Evolutionary conservation across 2,888 invertebrate species (phyloP).

Genomic region (Stenchaetothrips biformis): DNA sequence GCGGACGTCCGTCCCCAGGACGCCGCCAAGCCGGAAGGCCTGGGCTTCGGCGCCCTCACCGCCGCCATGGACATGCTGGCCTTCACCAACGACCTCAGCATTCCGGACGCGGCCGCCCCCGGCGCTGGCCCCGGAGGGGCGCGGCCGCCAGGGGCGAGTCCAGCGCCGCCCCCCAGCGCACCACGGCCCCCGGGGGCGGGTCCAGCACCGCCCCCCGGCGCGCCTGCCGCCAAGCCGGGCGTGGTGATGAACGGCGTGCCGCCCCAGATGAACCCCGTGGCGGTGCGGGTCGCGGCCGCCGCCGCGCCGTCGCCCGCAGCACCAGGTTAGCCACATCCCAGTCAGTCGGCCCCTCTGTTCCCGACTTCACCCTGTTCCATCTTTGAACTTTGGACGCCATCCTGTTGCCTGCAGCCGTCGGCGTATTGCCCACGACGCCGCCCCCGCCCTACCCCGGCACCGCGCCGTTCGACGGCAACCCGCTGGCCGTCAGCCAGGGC

Average conservation of each 20-base stretch:
- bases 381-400: conserved; percentile 1
- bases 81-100: conserved; percentile 69
- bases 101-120: conserved; percentile 41
- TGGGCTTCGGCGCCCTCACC: conserved; percentile 55
- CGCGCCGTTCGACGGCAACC: not conserved
- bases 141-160: conserved; percentile 33
- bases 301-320: not conserved
- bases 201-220: conserved; percentile 32
- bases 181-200: conserved; percentile 28
- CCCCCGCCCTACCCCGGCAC: conserved; percentile 24
- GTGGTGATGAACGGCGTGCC: conserved; percentile 27
- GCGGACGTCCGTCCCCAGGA: conserved; percentile 27
- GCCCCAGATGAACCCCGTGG: conserved; percentile 26
- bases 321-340: not conserved
- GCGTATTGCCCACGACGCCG: conserved; percentile 26
- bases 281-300: conserved; percentile 8
- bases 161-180: conserved; percentile 31
- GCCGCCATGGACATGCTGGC: conserved; percentile 79
- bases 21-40: not conserved
- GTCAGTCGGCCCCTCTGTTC: not conserved
- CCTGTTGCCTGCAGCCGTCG: not conserved
- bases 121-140: conserved; percentile 30
- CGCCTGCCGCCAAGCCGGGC: conserved; percentile 35
- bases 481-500: conserved; percentile 32
- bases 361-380: not conserved